A percentile compares a stretch with the other conserved stretches of the same genome.
phyloP scores from a whole-genome alignment of 1,140 invertebrate species.

The Hyposmocoma kahamanoa region DNA sequence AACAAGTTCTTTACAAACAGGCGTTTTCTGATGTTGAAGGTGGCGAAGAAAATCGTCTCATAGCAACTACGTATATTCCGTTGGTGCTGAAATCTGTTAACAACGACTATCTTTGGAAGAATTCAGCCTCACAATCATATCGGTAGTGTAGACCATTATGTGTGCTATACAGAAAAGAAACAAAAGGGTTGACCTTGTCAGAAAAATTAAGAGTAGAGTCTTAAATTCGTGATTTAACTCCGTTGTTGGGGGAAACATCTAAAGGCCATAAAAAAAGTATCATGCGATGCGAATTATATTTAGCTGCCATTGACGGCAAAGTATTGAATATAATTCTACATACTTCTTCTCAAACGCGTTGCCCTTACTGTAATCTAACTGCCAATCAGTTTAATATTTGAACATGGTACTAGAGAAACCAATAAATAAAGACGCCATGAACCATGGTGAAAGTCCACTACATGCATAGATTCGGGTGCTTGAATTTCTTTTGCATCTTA shows the following conservation, averaged over 20 bases:
- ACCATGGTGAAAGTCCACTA: slow-evolving; percentile 1
- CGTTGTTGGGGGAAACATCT: background rate
- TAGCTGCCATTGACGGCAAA: slow-evolving; percentile 7
- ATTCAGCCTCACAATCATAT: slow-evolving; percentile 6
- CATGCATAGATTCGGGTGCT: slow-evolving; percentile 7
- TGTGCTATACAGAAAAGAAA: slow-evolving; percentile 8
- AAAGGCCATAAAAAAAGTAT: background rate
- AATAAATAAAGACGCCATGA: background rate
- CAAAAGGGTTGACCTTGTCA: background rate
- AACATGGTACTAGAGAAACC: background rate
- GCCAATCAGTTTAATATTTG: slow-evolving; percentile 1
- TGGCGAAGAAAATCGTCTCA: background rate
- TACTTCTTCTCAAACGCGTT: slow-evolving; percentile 4
- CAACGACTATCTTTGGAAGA: background rate
- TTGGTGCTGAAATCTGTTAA: too few species aligned
- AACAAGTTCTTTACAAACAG: slow-evolving; percentile 5
- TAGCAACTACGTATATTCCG: background rate
- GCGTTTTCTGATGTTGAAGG: background rate
- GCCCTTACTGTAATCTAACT: slow-evolving; percentile 4
- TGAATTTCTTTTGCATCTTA: slow-evolving; percentile 7
- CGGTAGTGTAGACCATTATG: slow-evolving; percentile 5
- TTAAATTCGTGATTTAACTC: background rate
- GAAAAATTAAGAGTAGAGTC: slow-evolving; percentile 2
- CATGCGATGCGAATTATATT: background rate
- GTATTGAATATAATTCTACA: slow-evolving; percentile 6